phyloP scores from a whole-genome alignment of 2,888 invertebrate species.

The Limenitis camilla region DNA sequence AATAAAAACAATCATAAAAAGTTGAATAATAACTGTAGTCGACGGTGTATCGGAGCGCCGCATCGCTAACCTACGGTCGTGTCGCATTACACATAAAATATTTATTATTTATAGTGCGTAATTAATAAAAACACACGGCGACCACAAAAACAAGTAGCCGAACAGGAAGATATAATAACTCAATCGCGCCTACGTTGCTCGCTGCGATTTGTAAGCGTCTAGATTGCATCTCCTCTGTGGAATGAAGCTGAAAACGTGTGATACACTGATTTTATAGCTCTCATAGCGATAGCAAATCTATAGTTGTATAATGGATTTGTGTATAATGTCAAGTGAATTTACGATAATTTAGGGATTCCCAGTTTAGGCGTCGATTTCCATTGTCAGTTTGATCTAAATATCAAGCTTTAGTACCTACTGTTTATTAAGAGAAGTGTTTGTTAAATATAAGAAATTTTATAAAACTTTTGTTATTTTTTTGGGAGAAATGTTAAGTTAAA shows the following conservation, averaged over 20 bases:
- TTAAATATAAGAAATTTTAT: no score
- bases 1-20: constrained; percentile 52
- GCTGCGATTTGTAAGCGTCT: constrained; percentile 69
- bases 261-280: constrained; percentile 5
- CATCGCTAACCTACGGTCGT: constrained; percentile 57
- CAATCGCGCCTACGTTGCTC: constrained; percentile 63
- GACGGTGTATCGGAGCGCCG: constrained; percentile 51
- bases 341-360: no score
- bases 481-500: no score
- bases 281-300: background rate
- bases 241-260: constrained; percentile 35
- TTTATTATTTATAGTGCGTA: constrained; percentile 71
- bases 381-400: no score
- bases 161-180: constrained; percentile 74
- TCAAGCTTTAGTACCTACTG: no score
- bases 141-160: constrained; percentile 71
- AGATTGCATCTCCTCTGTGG: constrained; percentile 64
- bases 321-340: no score
- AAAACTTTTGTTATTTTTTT: no score
- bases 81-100: constrained; percentile 73
- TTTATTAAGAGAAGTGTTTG: no score
- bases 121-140: constrained; percentile 73
- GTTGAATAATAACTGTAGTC: constrained; percentile 63
- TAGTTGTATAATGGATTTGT: background rate
- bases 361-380: no score